phyloP scores from a whole-genome alignment of 1,140 invertebrate species.

The Penaeus chinensis region DNA sequence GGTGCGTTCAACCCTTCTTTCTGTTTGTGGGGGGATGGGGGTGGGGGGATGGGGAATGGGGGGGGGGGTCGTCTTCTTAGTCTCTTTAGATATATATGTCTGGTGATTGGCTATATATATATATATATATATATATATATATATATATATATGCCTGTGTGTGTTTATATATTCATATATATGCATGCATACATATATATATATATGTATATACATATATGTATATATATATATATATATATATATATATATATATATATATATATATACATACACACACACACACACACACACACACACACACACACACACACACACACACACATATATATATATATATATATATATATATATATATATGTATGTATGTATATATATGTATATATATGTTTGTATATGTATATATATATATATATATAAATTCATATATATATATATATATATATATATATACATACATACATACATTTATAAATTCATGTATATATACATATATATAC shows the following conservation, averaged over 20 bases:
- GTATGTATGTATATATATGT: background rate
- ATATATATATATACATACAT: too few species aligned
- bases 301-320: background rate
- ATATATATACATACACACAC: constrained; percentile 10
- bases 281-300: constrained; percentile 7
- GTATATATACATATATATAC: too few species aligned
- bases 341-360: background rate
- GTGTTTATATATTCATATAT: background rate
- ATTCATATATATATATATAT: too few species aligned
- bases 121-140: background rate
- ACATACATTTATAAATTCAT: too few species aligned
- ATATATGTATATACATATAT: constrained; percentile 15
- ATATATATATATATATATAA: too few species aligned
- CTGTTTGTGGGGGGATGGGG: too few species aligned
- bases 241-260: background rate
- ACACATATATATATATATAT: background rate
- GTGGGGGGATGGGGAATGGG: too few species aligned
- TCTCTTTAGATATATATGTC: too few species aligned
- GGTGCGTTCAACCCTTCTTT: too few species aligned
- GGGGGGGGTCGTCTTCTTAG: too few species aligned
- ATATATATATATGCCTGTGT: background rate
- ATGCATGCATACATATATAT: background rate
- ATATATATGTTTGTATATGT: background rate
- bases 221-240: background rate
- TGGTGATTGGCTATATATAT: background rate